Conservation (phyloP, 1,140 invertebrate genomes). For the Neotoxoptera formosana region DNA sequence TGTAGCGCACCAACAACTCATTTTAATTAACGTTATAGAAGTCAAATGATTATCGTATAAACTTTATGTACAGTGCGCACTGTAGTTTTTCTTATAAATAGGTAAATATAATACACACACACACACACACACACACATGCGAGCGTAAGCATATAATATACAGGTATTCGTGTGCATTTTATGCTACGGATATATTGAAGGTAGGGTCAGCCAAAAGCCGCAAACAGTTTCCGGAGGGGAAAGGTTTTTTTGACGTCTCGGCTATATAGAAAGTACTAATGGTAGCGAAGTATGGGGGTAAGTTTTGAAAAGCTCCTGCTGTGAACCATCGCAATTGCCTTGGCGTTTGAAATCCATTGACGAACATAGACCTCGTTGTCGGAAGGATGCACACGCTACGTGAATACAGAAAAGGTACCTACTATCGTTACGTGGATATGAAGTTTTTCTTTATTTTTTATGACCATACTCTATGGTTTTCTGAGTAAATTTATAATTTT, state of each 20-base stretch:
- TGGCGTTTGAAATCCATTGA: constrained; percentile 50
- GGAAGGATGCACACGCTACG: constrained; percentile 23
- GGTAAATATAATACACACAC: not conserved
- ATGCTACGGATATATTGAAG: constrained; percentile 11
- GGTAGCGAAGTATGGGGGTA: constrained; percentile 36
- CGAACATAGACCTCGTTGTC: constrained; percentile 30
- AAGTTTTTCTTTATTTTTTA: constrained; percentile 6
- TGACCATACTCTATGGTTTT: not conserved
- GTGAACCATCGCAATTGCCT: constrained; percentile 35
- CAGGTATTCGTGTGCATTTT: constrained; percentile 63
- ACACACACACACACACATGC: not conserved
- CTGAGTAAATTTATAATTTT: not conserved
- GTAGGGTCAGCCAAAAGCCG: constrained; percentile 34
- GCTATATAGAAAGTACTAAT: not conserved
- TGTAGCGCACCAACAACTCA: not conserved
- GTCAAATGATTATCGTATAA: not conserved
- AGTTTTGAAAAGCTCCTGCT: constrained; percentile 38
- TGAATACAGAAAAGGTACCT: constrained; percentile 40
- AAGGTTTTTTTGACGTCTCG: constrained; percentile 14
- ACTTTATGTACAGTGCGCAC: not conserved
- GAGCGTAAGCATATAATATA: not conserved
- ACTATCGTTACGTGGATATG: not conserved
- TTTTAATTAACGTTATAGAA: constrained; percentile 31
- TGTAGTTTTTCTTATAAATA: not conserved
- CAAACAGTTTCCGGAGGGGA: constrained; percentile 1